Percentiles rank a stretch among this genome's conserved stretches.
Conservation (phyloP, 2,797 vertebrate species). For the Peromyscus melanophrys region DNA sequence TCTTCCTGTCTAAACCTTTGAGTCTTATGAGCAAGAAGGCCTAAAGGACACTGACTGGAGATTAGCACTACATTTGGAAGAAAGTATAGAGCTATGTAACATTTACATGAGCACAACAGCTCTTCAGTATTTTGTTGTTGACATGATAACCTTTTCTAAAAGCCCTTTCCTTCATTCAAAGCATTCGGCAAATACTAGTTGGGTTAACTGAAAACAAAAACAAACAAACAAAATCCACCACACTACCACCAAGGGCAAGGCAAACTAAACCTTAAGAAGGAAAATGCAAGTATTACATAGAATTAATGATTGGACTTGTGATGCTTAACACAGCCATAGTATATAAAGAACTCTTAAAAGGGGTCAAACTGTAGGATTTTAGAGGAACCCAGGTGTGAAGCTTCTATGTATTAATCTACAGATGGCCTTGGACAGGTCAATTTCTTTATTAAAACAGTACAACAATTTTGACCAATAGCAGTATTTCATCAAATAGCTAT, state of each 20-base stretch:
- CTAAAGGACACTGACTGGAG: neutral
- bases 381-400: neutral
- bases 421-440: neutral
- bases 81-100: conserved; percentile 7
- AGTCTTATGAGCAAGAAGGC: neutral
- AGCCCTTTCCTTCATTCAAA: conserved; percentile 16
- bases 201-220: neutral
- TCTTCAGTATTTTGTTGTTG: conserved; percentile 1
- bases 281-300: conserved; percentile 25
- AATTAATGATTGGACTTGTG: neutral
- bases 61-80: conserved; percentile 27
- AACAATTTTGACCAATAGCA: conserved; percentile 20
- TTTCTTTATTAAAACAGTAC: conserved; percentile 30
- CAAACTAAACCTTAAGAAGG: conserved; percentile 11
- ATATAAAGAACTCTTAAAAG: conserved; percentile 40
- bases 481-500: conserved; percentile 54
- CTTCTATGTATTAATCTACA: neutral
- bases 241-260: neutral
- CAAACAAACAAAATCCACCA: neutral
- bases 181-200: neutral
- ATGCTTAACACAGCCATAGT: neutral
- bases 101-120: neutral
- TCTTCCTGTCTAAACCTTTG: neutral
- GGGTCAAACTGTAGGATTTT: neutral
- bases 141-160: conserved; percentile 12